Evolutionary conservation across 35 echinoderm and acorn worm genomes (phyloP).

Genomic region (Chiridota heheva): DNA sequence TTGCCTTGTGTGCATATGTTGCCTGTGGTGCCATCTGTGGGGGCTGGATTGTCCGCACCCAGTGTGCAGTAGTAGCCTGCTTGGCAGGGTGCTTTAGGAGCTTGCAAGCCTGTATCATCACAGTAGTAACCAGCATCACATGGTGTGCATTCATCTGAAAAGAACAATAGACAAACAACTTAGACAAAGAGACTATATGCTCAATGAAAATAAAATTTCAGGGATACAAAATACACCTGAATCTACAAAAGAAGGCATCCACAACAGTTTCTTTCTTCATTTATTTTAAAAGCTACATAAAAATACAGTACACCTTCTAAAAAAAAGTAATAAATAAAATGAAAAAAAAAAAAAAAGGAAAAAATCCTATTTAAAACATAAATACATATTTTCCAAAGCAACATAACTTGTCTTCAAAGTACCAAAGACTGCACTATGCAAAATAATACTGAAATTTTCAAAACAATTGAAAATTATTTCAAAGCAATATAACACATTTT

Average conservation of each 20-base stretch:
- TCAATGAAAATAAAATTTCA: neutral
- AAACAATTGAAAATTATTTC: no score
- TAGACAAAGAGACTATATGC: neutral
- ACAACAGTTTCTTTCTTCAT: no score
- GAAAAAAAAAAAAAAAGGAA: no score
- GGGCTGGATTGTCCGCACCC: slow-evolving; percentile 69
- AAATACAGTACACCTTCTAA: no score
- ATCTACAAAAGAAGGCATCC: neutral
- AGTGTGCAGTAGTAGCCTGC: slow-evolving; percentile 86
- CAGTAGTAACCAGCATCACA: slow-evolving; percentile 94
- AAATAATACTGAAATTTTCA: no score
- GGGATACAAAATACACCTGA: neutral
- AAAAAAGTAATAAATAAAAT: no score
- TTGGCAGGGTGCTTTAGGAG: slow-evolving; percentile 72
- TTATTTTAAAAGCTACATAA: no score
- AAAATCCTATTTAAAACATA: no score
- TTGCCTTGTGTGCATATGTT: slow-evolving; percentile 73
- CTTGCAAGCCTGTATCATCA: slow-evolving; percentile 66
- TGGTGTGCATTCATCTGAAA: slow-evolving; percentile 57
- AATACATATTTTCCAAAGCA: no score
- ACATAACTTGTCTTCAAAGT: no score
- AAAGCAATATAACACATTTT: no score
- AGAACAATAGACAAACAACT: neutral
- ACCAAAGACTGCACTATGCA: no score
- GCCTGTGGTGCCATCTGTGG: slow-evolving; percentile 72